Evolutionary conservation across 2,113 vertebrate genomes (phyloP).

Genomic region (Taxidea taxus): DNA sequence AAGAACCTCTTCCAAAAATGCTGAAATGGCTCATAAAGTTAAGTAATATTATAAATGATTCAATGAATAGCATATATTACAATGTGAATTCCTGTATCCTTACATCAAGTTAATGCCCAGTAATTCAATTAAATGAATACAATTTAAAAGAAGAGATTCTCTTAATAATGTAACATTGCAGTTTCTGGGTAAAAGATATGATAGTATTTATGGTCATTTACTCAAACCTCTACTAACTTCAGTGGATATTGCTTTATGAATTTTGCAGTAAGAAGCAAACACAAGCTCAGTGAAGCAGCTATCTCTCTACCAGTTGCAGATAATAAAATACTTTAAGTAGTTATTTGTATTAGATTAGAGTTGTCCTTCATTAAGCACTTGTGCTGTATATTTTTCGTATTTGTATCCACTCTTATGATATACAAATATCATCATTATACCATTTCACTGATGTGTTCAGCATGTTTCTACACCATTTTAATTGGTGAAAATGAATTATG

Average conservation of each 20-base stretch:
- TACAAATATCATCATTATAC: conserved; percentile 13
- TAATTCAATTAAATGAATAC: conserved; percentile 22
- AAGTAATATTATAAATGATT: neutral
- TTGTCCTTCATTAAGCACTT: neutral
- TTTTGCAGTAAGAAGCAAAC: conserved; percentile 10
- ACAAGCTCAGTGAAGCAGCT: neutral
- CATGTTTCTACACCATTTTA: conserved; percentile 24
- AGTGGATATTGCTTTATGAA: neutral
- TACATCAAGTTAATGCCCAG: neutral
- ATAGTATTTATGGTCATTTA: conserved; percentile 18
- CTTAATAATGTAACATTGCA: neutral
- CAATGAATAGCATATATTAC: neutral
- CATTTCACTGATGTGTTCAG: conserved; percentile 11
- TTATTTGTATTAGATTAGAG: neutral
- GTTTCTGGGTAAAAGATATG: conserved; percentile 26
- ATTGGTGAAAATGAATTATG: conserved; percentile 44
- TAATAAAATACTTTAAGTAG: conserved; percentile 53
- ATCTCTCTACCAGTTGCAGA: neutral
- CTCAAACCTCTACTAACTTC: neutral
- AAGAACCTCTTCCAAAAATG: neutral
- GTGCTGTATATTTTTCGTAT: neutral
- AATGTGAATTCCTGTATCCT: neutral
- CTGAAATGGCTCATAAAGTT: neutral
- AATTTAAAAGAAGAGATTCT: neutral
- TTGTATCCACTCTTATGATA: neutral